Percentiles rank a stretch among this genome's conserved stretches.
These are phyloP conservation scores for Coreius guichenoti DNA, from an alignment of 2,797 vertebrate species.

Conservation along the genomic window DNA sequence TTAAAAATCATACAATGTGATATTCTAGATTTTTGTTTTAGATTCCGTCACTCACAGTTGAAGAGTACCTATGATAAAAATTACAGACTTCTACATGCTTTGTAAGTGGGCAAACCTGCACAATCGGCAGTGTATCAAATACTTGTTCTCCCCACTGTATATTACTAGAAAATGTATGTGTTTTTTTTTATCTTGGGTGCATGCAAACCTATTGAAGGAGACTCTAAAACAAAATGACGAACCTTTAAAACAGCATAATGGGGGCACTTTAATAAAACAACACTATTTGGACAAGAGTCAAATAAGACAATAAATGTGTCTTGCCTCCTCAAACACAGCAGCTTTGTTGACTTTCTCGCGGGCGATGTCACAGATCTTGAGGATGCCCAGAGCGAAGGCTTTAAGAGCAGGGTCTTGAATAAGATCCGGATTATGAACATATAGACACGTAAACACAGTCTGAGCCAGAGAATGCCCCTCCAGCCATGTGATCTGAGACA, in stretches of 20 bases:
- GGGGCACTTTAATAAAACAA: not conserved
- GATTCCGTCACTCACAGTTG: too few relatives aligned
- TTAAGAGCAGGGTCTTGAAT: slow-evolving; percentile 98
- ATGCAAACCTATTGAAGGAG: not conserved
- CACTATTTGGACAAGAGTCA: not conserved
- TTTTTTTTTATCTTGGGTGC: not conserved
- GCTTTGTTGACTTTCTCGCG: slow-evolving; percentile 99
- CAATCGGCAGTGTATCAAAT: too few relatives aligned
- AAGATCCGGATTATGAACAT: slow-evolving; percentile 96
- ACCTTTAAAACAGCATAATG: not conserved
- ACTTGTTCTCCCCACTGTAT: too few relatives aligned
- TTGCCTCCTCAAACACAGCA: slow-evolving; percentile 97
- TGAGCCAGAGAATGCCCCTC: slow-evolving; percentile 98
- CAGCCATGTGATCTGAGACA: slow-evolving; percentile 93
- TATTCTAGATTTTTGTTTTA: too few relatives aligned
- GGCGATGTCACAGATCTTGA: slow-evolving; percentile 98
- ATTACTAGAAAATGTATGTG: not conserved
- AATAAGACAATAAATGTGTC: slow-evolving; percentile 31
- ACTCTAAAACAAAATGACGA: not conserved
- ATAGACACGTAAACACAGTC: slow-evolving; percentile 98
- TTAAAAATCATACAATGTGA: too few relatives aligned
- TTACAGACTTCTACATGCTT: too few relatives aligned
- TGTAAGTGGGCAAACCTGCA: too few relatives aligned
- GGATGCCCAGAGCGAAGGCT: slow-evolving; percentile 94
- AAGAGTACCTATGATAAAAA: too few relatives aligned